Evolutionary conservation across 53 echinoderm and acorn worm species (phyloP).

Genomic region (Luidia sarsii): DNA sequence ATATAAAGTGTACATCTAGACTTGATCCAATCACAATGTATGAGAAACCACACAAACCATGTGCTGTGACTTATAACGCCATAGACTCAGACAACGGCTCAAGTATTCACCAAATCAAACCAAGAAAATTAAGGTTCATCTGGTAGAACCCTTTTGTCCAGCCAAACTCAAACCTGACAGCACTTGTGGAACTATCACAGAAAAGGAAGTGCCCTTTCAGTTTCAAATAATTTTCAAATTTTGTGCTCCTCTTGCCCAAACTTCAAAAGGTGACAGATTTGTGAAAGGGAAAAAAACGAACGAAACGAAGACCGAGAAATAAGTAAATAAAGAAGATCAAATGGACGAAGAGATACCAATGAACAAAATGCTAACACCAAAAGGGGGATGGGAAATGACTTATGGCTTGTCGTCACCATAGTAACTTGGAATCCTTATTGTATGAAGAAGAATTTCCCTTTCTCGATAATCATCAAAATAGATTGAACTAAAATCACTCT

Average conservation of each 20-base stretch:
- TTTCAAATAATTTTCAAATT: not conserved
- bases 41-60: too few species aligned
- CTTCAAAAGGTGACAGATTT: too few species aligned
- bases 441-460: too few species aligned
- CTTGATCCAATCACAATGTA: too few species aligned
- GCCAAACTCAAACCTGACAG: too few species aligned
- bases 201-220: slow-evolving; percentile 19
- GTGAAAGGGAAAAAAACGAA: not conserved
- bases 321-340: not conserved
- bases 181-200: too few species aligned
- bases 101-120: slow-evolving; percentile 19
- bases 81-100: too few species aligned
- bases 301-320: not conserved
- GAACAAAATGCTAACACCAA: slow-evolving; percentile 8
- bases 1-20: too few species aligned
- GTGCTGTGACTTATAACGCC: too few species aligned
- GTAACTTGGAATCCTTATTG: not conserved
- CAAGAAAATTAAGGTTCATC: not conserved
- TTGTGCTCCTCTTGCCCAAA: not conserved
- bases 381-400: slow-evolving; percentile 7
- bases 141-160: not conserved
- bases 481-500: too few species aligned
- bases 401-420: slow-evolving; percentile 13
- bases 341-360: not conserved
- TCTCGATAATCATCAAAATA: too few species aligned